These are phyloP conservation scores for Vireo griseus DNA, from an alignment of 2,797 vertebrate species.

Conservation along the genomic window DNA sequence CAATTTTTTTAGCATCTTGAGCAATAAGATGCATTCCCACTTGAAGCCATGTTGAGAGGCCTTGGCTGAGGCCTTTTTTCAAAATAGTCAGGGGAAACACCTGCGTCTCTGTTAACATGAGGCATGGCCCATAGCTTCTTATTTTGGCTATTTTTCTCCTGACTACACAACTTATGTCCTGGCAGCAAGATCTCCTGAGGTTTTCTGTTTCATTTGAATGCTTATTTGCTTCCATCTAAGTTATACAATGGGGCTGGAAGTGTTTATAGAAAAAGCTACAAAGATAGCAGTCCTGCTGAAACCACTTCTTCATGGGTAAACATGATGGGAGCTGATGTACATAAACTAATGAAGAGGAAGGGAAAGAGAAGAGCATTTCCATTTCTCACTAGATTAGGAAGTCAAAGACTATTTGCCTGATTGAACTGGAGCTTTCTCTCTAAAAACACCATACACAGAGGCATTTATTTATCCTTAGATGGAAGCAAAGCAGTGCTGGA, in stretches of 20 bases:
- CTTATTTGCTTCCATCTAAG: constrained; percentile 18
- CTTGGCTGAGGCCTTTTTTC: constrained; percentile 3
- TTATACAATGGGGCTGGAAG: neutral
- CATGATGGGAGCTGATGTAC: neutral
- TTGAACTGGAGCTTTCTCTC: neutral
- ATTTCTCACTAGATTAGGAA: constrained; percentile 16
- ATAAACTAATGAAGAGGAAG: constrained; percentile 26
- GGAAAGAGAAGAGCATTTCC: neutral
- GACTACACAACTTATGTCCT: constrained; percentile 14
- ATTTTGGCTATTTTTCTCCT: constrained; percentile 12
- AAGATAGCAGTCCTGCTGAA: constrained; percentile 27
- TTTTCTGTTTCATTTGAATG: constrained; percentile 29
- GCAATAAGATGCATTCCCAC: neutral
- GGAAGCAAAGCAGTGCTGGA: neutral
- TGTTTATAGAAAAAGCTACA: constrained; percentile 12
- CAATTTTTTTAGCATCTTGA: neutral
- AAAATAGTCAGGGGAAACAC: constrained; percentile 38
- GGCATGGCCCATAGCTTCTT: neutral
- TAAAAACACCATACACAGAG: neutral
- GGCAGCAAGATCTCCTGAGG: neutral
- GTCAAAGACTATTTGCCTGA: constrained; percentile 9
- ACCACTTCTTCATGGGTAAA: neutral
- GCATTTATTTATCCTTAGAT: neutral
- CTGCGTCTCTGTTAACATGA: neutral
- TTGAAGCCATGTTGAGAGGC: neutral